These are phyloP conservation scores for Sepiola atlantica DNA, from an alignment of 2,888 invertebrate genomes.

Conservation along the genomic window DNA sequence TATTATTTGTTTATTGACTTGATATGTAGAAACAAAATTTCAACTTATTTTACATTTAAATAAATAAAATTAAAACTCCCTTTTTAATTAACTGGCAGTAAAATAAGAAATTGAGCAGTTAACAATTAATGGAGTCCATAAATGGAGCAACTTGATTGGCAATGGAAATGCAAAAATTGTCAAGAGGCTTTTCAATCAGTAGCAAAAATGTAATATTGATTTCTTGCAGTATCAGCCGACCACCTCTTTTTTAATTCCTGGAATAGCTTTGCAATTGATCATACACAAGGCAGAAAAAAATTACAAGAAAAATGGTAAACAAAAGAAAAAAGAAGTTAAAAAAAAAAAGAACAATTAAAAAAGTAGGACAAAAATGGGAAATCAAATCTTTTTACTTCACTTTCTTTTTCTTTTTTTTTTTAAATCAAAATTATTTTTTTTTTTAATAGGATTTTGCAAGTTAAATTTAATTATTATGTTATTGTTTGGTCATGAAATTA, in stretches of 20 bases:
- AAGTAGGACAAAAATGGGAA: too few relatives aligned
- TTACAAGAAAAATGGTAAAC: neutral
- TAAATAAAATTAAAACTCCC: too few relatives aligned
- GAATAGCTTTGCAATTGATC: neutral
- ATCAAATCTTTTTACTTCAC: too few relatives aligned
- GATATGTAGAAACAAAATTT: too few relatives aligned
- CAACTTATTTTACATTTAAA: too few relatives aligned
- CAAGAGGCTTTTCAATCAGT: neutral
- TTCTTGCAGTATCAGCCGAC: neutral
- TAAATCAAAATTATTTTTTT: too few relatives aligned
- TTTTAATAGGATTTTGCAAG: too few relatives aligned
- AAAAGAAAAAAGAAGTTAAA: neutral
- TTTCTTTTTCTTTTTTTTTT: too few relatives aligned
- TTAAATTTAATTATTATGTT: too few relatives aligned
- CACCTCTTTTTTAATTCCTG: neutral
- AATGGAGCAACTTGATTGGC: neutral
- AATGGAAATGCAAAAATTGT: neutral
- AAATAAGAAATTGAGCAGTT: neutral
- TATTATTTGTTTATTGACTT: too few relatives aligned
- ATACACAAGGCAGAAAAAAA: neutral
- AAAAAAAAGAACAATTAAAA: too few relatives aligned
- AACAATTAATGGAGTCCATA: neutral
- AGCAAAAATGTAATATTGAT: conserved; percentile 13
- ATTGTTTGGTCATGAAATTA: too few relatives aligned
- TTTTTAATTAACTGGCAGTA: neutral